These are phyloP conservation scores for Acleris holmiana DNA, from an alignment of 2,888 invertebrate species.

Conservation along the genomic window DNA sequence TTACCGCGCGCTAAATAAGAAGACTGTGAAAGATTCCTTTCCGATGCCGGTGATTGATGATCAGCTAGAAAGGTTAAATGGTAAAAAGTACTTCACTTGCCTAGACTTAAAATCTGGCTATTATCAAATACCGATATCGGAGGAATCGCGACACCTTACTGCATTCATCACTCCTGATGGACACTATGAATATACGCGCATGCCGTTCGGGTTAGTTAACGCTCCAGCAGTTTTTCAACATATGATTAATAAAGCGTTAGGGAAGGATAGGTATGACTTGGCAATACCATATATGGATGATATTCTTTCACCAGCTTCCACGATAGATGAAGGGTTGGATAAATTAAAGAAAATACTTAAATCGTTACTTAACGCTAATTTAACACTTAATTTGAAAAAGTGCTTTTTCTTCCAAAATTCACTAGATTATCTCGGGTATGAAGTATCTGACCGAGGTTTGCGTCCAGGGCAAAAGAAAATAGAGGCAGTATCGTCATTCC, in stretches of 20 bases:
- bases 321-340: constrained; percentile 34
- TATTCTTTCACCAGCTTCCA: constrained; percentile 43
- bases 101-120: constrained; percentile 29
- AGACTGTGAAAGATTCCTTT: constrained; percentile 47
- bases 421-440: constrained; percentile 9
- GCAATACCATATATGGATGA: constrained; percentile 48
- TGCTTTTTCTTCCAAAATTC: constrained; percentile 10
- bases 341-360: constrained; percentile 34
- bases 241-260: constrained; percentile 41
- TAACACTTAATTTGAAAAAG: constrained; percentile 37
- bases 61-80: constrained; percentile 46
- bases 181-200: constrained; percentile 48
- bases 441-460: constrained; percentile 6
- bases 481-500: constrained; percentile 8
- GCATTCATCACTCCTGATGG: constrained; percentile 52
- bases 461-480: constrained; percentile 10
- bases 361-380: constrained; percentile 27
- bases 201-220: constrained; percentile 46
- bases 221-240: constrained; percentile 50
- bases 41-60: constrained; percentile 50
- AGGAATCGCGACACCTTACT: constrained; percentile 46
- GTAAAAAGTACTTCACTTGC: constrained; percentile 44
- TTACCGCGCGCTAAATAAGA: constrained; percentile 35
- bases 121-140: constrained; percentile 6
- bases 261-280: constrained; percentile 17